A percentile compares a stretch with the other conserved stretches of the same genome.
phyloP scores from a whole-genome alignment of 2,113 vertebrate species.

The Danionella cerebrum region DNA sequence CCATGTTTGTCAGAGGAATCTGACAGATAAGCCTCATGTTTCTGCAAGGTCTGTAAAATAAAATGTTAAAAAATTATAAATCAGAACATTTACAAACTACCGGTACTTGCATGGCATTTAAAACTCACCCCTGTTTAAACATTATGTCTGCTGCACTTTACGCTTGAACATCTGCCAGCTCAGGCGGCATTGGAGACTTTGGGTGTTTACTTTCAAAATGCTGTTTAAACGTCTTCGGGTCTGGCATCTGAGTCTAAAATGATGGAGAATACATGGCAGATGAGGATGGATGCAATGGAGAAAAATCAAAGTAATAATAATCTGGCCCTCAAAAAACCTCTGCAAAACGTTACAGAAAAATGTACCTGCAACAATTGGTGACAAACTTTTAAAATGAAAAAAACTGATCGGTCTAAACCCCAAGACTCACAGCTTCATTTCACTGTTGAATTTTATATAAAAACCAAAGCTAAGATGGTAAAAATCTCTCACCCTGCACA shows the following conservation, averaged over 20 bases:
- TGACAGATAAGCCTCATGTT: slow-evolving; percentile 22
- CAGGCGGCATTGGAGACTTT: slow-evolving; percentile 72
- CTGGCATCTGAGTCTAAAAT: slow-evolving; percentile 78
- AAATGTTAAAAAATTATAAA: too few species aligned
- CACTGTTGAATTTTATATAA: not conserved
- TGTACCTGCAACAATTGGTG: too few species aligned
- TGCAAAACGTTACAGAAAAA: too few species aligned
- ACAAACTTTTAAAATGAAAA: too few species aligned
- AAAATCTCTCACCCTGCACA: slow-evolving; percentile 62
- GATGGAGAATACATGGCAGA: too few species aligned
- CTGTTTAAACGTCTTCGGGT: slow-evolving; percentile 79
- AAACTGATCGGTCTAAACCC: too few species aligned
- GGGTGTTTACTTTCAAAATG: slow-evolving; percentile 82
- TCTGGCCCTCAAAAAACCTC: too few species aligned
- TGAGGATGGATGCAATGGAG: too few species aligned
- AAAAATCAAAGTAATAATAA: too few species aligned
- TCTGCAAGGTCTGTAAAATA: slow-evolving; percentile 21
- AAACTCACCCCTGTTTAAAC: slow-evolving; percentile 24
- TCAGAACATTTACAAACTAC: too few species aligned
- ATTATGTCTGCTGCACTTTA: slow-evolving; percentile 38
- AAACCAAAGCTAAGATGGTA: not conserved
- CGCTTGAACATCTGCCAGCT: slow-evolving; percentile 71
- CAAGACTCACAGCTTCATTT: too few species aligned
- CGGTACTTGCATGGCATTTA: too few species aligned
- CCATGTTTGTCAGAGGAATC: slow-evolving; percentile 33